Base-by-base conservation (phyloP, 2,113 vertebrate genomes). In the Silurus meridionalis region DNA sequence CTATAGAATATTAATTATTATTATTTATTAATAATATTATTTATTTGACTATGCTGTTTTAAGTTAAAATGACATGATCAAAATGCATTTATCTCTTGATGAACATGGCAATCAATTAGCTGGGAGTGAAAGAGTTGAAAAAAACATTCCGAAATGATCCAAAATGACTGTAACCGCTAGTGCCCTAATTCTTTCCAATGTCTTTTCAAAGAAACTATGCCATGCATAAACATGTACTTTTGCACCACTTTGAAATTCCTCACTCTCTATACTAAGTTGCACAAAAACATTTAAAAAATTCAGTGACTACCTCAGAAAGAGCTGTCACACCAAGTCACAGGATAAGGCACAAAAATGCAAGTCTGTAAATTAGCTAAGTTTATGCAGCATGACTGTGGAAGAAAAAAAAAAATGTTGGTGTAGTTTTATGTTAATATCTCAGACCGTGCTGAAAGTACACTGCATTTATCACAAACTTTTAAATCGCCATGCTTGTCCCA, bases 401-500 rank as follows among this genome's bases (percentile, higher is more conserved):
- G 19, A 52, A 61, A 87, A 3, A 60, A 64, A 60, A 64, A 80
- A 80, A 81, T 74, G 83, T 83, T 55, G 23, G 88, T 89, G 57
- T 79, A 80, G 79, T 53, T 55, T 89, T 89, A 88, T 86, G 78
- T 85, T 80, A 90, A 91, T 88, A 57, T 89, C 67, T 75, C 60
- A 74, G 78, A 80, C 83, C 53, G 80, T 23, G 78, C 80, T 58
- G 63, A 80, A 75, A 89, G 84, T 50, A 52, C 60, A 10, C 66
- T 80, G 83, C 71, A 85, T 80, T 74, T 74, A 87, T 83, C 88
- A 91, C 89, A 84, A 82, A 84, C 82, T 52, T 60, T 61, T 61
- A 77, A 83, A 92, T 93, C 91, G 90, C 88, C 91, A 92, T 92
- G 88, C 91, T 87, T 92, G 87, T 87, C 91, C 83, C 85, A 92